A percentile compares a stretch with the other conserved stretches of the same genome.
Conservation (phyloP, 1,140 invertebrate genomes). For the Babylonia areolata region DNA sequence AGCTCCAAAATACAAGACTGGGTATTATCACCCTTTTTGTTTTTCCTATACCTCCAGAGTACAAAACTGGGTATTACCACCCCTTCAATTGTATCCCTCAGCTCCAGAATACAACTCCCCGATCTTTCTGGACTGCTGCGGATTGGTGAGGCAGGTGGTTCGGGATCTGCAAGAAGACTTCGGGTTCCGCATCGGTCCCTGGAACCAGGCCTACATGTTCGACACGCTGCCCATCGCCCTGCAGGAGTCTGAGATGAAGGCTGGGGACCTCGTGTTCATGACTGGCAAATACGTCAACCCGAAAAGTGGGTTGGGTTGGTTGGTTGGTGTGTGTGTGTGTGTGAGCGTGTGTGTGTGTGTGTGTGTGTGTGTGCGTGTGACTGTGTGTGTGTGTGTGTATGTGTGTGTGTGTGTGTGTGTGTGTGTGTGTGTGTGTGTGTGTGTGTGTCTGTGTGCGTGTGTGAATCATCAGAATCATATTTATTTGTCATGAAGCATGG, state of each 20-base stretch:
- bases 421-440: constrained; percentile 5
- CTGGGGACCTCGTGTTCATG: constrained; percentile 76
- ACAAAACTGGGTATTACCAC: too few species aligned
- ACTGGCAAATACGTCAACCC: constrained; percentile 69
- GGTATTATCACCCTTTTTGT: too few species aligned
- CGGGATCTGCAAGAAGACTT: constrained; percentile 73
- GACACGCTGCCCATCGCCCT: constrained; percentile 74
- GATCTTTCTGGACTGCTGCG: constrained; percentile 75
- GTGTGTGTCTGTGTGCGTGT: neutral
- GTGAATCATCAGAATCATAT: too few species aligned
- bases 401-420: neutral
- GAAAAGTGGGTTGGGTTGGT: constrained; percentile 58
- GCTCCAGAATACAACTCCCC: constrained; percentile 73
- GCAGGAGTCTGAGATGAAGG: constrained; percentile 70
- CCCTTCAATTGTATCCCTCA: too few species aligned
- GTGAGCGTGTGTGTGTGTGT: constrained; percentile 27
- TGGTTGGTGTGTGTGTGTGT: neutral
- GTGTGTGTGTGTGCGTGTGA: neutral
- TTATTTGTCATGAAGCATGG: too few species aligned
- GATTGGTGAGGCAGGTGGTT: constrained; percentile 71
- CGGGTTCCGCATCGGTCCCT: constrained; percentile 73
- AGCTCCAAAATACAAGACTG: too few species aligned
- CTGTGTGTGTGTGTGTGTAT: neutral
- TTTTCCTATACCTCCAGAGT: too few species aligned
- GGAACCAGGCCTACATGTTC: constrained; percentile 76